Evolutionary conservation across 2,797 vertebrate genomes (phyloP).

Genomic region (Tinamus major): DNA sequence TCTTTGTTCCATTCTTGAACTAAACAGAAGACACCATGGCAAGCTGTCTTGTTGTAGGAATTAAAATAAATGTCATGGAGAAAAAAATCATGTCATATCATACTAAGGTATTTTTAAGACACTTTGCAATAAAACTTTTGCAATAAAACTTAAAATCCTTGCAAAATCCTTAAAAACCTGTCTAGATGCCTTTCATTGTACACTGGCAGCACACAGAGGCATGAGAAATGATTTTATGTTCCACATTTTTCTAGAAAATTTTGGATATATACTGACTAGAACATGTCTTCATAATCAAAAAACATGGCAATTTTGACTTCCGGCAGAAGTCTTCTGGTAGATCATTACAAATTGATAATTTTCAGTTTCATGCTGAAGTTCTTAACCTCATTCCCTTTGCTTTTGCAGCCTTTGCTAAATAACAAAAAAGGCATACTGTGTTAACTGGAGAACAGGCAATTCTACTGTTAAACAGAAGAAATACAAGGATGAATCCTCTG

Average conservation of each 20-base stretch:
- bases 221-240: neutral
- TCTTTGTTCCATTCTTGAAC: slow-evolving; percentile 24
- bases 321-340: neutral
- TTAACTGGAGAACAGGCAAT: neutral
- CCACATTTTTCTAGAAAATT: neutral
- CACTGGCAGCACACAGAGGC: neutral
- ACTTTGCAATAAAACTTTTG: slow-evolving; percentile 19
- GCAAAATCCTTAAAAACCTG: slow-evolving; percentile 12
- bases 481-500: neutral
- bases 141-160: slow-evolving; percentile 2
- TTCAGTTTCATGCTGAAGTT: neutral
- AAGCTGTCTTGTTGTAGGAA: slow-evolving; percentile 26
- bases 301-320: no score
- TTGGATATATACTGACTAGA: no score
- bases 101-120: neutral
- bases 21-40: neutral
- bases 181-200: neutral
- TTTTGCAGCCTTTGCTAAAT: neutral
- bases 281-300: no score
- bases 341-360: neutral
- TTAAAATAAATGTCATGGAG: slow-evolving; percentile 27
- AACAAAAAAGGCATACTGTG: neutral
- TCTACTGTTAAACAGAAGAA: neutral
- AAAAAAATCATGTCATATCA: slow-evolving; percentile 6
- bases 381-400: neutral